Evolutionary conservation across 2,888 invertebrate genomes (phyloP), one percentile per base, ranked within the genome.

Genomic region (Himalopsyche anomala): DNA sequence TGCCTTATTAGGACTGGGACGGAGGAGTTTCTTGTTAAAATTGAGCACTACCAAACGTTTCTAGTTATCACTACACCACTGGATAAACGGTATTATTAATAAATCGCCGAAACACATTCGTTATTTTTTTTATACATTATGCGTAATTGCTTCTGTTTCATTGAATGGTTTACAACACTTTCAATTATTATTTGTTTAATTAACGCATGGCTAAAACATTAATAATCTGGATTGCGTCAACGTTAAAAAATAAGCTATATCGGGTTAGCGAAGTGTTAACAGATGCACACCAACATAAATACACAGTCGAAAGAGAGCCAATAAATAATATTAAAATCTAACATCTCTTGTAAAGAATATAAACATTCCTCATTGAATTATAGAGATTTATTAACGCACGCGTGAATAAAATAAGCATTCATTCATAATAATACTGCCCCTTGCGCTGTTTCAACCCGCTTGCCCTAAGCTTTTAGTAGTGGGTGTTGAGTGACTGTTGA

Each of bases 301-400:
- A 62, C 62, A 62, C 62, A 62, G 62, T 28, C 12, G 4, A 15
- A 51, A 8, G 62, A 62, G 19, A 28, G 62, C 19, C 62, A 19
- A 62, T 62, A 62, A 62, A 62, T 62, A 62, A 62, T 62, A 62
- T 19, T 19, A 62, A 62, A 62, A 62, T 62, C 62, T 62, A 19
- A 62, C 62, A 62, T 62, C 62, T 62, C 19, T 28, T 62, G 62
- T 19, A 62, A 62, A 19, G 62, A 62, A 38, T 8, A 80, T 80
- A 80, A 80, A 80, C 80, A 80, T 80, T 80, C 40, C 80, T 42
- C 42, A 40, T 80, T 80, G 80, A 80, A 80, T 79, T 80, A 80
- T 80, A n/a, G n/a, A 80, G 80, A 80, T 80, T 38, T 38, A 80
- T 80, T 80, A 15, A 40, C 17, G 80, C 80, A 11, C 17, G 40